Conservation (phyloP, 1,140 invertebrate genomes). For the Calephelis virginiensis region DNA sequence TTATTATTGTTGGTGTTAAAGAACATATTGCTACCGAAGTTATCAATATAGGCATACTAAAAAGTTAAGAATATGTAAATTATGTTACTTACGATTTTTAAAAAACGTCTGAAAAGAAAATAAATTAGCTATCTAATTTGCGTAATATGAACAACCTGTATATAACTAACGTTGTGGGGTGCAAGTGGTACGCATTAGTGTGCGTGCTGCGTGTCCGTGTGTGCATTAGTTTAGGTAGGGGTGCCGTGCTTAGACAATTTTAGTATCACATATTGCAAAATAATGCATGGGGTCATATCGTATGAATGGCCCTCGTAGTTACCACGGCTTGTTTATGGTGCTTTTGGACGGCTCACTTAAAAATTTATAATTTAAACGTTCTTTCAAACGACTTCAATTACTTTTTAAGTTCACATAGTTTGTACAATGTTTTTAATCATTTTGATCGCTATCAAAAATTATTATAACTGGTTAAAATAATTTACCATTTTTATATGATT, state of each 20-base stretch:
- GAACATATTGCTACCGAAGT: too few relatives aligned
- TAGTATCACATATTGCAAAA: constrained; percentile 68
- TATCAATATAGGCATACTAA: too few relatives aligned
- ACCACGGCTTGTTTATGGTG: constrained; percentile 43
- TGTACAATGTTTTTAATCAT: too few relatives aligned
- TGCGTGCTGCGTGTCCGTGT: constrained; percentile 33
- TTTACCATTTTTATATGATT: too few relatives aligned
- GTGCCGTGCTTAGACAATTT: constrained; percentile 71
- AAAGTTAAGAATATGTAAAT: neutral
- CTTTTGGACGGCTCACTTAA: constrained; percentile 24
- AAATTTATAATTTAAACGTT: constrained; percentile 18
- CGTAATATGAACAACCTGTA: constrained; percentile 43
- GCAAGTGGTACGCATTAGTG: constrained; percentile 47
- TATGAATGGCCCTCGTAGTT: constrained; percentile 34
- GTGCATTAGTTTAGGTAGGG: constrained; percentile 60
- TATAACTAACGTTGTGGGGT: constrained; percentile 44
- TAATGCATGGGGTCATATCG: constrained; percentile 61
- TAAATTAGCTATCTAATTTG: constrained; percentile 22
- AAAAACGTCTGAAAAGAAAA: neutral
- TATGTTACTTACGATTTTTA: neutral
- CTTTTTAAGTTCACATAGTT: neutral
- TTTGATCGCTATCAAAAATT: neutral
- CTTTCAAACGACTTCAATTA: neutral
- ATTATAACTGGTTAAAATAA: neutral
- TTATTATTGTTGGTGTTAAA: too few relatives aligned